These are phyloP conservation scores for Lasioglossum figueresi DNA, from an alignment of 2,888 invertebrate genomes.

Conservation along the genomic window DNA sequence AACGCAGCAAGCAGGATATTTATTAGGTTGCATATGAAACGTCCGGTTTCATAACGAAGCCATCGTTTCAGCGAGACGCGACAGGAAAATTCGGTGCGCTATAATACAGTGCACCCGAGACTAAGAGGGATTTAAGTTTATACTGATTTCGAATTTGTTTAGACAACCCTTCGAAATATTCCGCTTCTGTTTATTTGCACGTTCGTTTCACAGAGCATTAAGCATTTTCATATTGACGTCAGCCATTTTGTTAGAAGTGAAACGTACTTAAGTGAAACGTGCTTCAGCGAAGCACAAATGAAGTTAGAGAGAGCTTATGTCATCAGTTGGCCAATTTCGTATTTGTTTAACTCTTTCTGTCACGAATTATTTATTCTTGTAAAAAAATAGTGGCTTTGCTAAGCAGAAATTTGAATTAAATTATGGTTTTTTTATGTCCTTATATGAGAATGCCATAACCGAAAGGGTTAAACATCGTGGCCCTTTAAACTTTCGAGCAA, in stretches of 20 bases:
- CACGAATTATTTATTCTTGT: too few relatives aligned
- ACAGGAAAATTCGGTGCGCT: not conserved
- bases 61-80: not conserved
- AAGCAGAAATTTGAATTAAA: too few relatives aligned
- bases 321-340: not conserved
- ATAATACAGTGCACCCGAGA: not conserved
- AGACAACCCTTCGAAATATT: not conserved
- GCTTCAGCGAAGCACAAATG: not conserved
- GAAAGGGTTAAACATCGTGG: too few relatives aligned
- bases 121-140: not conserved
- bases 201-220: not conserved
- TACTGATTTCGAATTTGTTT: not conserved
- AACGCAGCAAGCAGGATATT: not conserved
- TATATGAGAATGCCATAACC: too few relatives aligned
- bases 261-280: too few relatives aligned
- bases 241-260: not conserved
- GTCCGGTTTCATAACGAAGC: slow-evolving; percentile 19
- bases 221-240: not conserved
- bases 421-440: too few relatives aligned
- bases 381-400: too few relatives aligned
- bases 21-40: slow-evolving; percentile 8
- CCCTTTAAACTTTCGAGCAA: too few relatives aligned
- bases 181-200: not conserved
- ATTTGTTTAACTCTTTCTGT: too few relatives aligned
- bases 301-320: not conserved